Evolutionary conservation across 1,140 invertebrate species (phyloP), one percentile per base, ranked within the genome.

Genomic region (Delia radicum): DNA sequence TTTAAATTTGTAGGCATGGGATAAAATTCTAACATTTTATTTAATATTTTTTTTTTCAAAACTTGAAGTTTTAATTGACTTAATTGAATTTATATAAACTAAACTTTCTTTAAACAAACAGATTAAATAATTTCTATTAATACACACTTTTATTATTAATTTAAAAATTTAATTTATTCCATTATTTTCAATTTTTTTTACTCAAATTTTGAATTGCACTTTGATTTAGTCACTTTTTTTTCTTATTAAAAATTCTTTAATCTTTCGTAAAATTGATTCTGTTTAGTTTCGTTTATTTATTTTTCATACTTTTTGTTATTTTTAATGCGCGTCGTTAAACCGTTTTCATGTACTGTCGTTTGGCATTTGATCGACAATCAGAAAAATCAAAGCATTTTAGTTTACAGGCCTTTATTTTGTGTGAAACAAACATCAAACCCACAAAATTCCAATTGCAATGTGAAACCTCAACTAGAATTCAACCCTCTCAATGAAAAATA

Each of bases 1-100:
- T 81, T 85, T 76, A 85, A 78, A 81, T 85, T 85, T 72, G 84
- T 85, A 79, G 84, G 84, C 84, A 85, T 84, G 78, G 84, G 84
- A 82, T 85, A 85, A 76, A 85, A 85, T 78, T 85, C 84, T 78
- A 85, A 80, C 84, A 85, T 85, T 79, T 73, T 76, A 61, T 10
- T 65, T 24, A 55, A 48, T 73, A 24, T 61, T 24, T 62, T 75
- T 33, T 13, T 28, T 71, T 62, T 33, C 28, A 31, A 18, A 26
- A 71, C 48, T 75, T 75, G 5, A 12, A 15, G 37, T 69, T 75
- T 42, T 69, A 67, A 75, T 69, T 31, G 65, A 15, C n/a, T 46
- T 18, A 12, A 33, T 37, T 55, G 18, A 28, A 2, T 48, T 48
- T 62, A 10, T 3, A 2, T 55, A 42, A 42, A 61, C 31, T 72